Conservation (phyloP, 1,140 invertebrate species). For the Drosophila persimilis region DNA sequence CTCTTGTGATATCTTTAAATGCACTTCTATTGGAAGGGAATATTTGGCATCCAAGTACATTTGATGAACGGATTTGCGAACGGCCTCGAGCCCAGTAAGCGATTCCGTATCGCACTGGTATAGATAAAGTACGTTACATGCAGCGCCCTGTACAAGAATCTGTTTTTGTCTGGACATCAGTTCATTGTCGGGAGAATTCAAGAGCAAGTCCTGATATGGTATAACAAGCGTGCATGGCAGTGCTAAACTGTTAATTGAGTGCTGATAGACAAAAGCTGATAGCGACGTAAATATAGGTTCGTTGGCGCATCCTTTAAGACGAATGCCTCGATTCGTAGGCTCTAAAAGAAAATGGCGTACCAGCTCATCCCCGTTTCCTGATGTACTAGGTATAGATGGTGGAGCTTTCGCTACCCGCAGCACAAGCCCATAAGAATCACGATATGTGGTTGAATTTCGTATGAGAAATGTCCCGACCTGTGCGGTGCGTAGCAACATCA, state of each 20-base stretch:
- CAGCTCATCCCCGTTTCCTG: conserved; percentile 87
- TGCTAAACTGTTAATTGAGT: conserved; percentile 96
- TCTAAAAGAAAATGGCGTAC: conserved; percentile 99
- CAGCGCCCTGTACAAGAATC: conserved; percentile 86
- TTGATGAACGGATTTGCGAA: conserved; percentile 90
- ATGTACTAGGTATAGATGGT: conserved; percentile 83
- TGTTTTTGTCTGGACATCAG: conserved; percentile 53
- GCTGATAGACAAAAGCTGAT: conserved; percentile 98
- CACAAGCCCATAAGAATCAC: conserved; percentile 96
- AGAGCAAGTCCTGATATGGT: conserved; percentile 86
- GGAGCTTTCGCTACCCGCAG: conserved; percentile 94
- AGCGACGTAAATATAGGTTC: conserved; percentile 98
- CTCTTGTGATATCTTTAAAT: conserved; percentile 97
- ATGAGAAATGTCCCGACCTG: conserved; percentile 97
- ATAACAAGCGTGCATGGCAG: conserved; percentile 94
- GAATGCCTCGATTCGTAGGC: conserved; percentile 95
- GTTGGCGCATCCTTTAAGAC: conserved; percentile 96
- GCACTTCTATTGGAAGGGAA: conserved; percentile 90
- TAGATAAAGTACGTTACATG: conserved; percentile 97
- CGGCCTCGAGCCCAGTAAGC: conserved; percentile 96
- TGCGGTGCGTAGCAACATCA: conserved; percentile 92
- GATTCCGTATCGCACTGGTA: conserved; percentile 96
- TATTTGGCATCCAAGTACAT: conserved; percentile 86
- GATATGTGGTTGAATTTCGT: conserved; percentile 88
- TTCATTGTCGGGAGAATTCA: conserved; percentile 33